phyloP scores from a whole-genome alignment of 2,888 invertebrate genomes.

The Agonopterix arenella region DNA sequence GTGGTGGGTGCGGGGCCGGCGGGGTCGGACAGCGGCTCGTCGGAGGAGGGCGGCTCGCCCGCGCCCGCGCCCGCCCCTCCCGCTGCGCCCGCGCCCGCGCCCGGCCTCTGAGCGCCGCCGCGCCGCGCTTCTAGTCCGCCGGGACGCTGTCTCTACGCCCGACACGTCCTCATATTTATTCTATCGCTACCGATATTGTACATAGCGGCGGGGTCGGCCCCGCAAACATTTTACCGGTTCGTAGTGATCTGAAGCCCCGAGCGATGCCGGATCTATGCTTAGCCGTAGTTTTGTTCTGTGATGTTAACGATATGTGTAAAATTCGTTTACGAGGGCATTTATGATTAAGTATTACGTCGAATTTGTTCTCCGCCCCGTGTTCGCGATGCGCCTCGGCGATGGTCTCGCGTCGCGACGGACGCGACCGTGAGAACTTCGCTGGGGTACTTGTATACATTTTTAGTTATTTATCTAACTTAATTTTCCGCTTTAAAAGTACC shows the following conservation, averaged over 20 bases:
- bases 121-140: slow-evolving; percentile 30
- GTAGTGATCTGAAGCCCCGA: slow-evolving; percentile 4
- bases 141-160: slow-evolving; percentile 9
- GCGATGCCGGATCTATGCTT: slow-evolving; percentile 28
- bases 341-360: slow-evolving; percentile 34
- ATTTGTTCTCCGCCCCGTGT: slow-evolving; percentile 13
- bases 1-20: slow-evolving; percentile 18
- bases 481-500: slow-evolving; percentile 63
- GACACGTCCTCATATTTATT: slow-evolving; percentile 19
- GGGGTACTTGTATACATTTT: slow-evolving; percentile 21
- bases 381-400: slow-evolving; percentile 9
- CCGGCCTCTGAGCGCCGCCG: slow-evolving; percentile 24
- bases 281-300: slow-evolving; percentile 64
- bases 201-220: slow-evolving; percentile 13
- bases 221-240: slow-evolving; percentile 1
- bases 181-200: slow-evolving; percentile 16
- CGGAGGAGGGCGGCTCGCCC: slow-evolving; percentile 17
- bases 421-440: slow-evolving; percentile 12
- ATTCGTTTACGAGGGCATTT: slow-evolving; percentile 42
- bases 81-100: slow-evolving; percentile 11
- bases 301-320: slow-evolving; percentile 56
- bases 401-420: not conserved
- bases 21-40: slow-evolving; percentile 25
- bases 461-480: slow-evolving; percentile 47
- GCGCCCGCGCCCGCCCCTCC: slow-evolving; percentile 18